These are phyloP conservation scores for Stenolophus ochropezus DNA, from an alignment of 2,888 invertebrate species.

Conservation along the genomic window DNA sequence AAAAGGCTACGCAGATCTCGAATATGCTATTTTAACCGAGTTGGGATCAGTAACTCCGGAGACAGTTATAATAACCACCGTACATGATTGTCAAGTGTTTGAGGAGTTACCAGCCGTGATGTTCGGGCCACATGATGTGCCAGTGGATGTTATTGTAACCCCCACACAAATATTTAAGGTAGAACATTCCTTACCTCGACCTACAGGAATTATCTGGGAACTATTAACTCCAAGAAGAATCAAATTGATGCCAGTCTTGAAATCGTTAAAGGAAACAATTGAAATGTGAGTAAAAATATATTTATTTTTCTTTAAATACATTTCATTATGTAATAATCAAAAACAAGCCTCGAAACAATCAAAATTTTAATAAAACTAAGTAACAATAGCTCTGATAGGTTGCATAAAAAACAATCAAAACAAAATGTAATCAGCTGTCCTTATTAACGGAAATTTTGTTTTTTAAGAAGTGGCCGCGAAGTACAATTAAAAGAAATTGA, in stretches of 20 bases:
- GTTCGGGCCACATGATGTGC: slow-evolving; percentile 87
- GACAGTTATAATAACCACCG: slow-evolving; percentile 86
- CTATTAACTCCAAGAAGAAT: slow-evolving; percentile 83
- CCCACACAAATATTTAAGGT: slow-evolving; percentile 85
- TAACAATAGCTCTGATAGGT: no score
- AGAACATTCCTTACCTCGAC: slow-evolving; percentile 77
- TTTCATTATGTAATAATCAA: background rate
- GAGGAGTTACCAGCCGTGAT: slow-evolving; percentile 84
- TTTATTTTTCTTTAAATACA: slow-evolving; percentile 65
- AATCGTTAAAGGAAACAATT: slow-evolving; percentile 80
- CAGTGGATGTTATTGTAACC: slow-evolving; percentile 90
- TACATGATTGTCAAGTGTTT: slow-evolving; percentile 89
- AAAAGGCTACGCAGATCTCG: slow-evolving; percentile 89
- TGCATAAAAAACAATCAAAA: no score
- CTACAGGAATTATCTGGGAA: slow-evolving; percentile 87
- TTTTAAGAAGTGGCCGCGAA: slow-evolving; percentile 76
- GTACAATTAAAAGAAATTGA: slow-evolving; percentile 81
- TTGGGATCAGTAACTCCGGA: slow-evolving; percentile 85
- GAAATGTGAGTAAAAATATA: slow-evolving; percentile 76
- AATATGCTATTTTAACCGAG: slow-evolving; percentile 87
- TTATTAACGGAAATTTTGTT: background rate
- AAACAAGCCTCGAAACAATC: no score
- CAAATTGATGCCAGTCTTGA: slow-evolving; percentile 83
- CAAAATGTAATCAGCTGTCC: background rate
- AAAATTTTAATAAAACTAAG: no score